These are phyloP conservation scores for Osmoderma eremita DNA, from an alignment of 2,888 invertebrate genomes.

Conservation along the genomic window DNA sequence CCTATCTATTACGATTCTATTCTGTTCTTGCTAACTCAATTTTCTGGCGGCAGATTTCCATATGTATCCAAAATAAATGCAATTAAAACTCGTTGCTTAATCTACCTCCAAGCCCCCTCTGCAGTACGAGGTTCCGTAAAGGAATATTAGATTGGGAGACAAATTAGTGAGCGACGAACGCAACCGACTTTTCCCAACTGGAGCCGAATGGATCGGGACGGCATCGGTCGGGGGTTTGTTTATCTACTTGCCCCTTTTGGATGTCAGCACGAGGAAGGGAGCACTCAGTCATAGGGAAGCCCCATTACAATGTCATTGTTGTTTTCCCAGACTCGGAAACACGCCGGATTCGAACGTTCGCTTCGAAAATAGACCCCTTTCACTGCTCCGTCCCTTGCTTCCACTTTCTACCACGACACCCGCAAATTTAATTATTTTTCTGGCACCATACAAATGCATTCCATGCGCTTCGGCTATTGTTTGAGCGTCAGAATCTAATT, in stretches of 20 bases:
- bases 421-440: no score
- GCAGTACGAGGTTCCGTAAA: constrained; percentile 3
- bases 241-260: not conserved
- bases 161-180: constrained; percentile 18
- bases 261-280: constrained; percentile 23
- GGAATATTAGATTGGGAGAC: constrained; percentile 25
- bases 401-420: no score
- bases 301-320: constrained; percentile 35
- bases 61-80: constrained; percentile 5
- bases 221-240: not conserved
- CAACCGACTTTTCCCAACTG: not conserved
- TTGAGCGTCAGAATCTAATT: no score
- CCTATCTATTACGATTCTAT: constrained; percentile 3
- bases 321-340: constrained; percentile 29
- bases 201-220: constrained; percentile 6
- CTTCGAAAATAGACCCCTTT: no score
- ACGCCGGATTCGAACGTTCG: no score
- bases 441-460: no score
- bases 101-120: not conserved
- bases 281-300: constrained; percentile 31
- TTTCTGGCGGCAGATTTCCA: constrained; percentile 14
- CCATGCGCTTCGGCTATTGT: no score
- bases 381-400: no score
- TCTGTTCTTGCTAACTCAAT: constrained; percentile 10
- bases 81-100: constrained; percentile 22